phyloP scores from a whole-genome alignment of 2,888 invertebrate species.

The Clepsis dumicolana region DNA sequence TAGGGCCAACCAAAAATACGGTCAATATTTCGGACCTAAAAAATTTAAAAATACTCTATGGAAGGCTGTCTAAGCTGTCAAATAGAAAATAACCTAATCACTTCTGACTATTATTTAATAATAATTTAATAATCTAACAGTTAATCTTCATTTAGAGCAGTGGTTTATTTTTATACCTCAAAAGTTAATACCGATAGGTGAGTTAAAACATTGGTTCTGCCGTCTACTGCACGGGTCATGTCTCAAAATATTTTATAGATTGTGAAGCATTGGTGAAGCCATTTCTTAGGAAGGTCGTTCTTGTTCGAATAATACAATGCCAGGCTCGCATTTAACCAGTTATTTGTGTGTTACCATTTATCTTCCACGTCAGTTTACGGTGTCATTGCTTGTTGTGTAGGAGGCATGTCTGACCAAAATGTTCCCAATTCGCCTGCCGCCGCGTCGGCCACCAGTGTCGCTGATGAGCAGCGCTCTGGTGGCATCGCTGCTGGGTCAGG shows the following conservation, averaged over 20 bases:
- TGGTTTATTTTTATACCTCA: slow-evolving; percentile 25
- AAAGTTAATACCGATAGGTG: slow-evolving; percentile 18
- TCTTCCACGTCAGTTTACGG: neutral
- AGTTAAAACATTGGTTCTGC: neutral
- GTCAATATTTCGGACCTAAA: neutral
- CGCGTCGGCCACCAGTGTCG: slow-evolving; percentile 62
- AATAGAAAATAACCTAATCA: slow-evolving; percentile 41
- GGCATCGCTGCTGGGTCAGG: slow-evolving; percentile 56
- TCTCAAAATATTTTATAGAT: slow-evolving; percentile 29
- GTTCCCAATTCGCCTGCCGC: slow-evolving; percentile 63
- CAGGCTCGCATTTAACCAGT: neutral
- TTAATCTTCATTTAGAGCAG: slow-evolving; percentile 26
- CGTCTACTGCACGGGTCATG: slow-evolving; percentile 10
- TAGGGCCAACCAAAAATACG: neutral
- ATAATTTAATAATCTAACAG: slow-evolving; percentile 31
- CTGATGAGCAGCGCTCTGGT: slow-evolving; percentile 67
- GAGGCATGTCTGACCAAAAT: slow-evolving; percentile 69
- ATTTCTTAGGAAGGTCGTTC: neutral
- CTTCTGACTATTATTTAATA: slow-evolving; percentile 37
- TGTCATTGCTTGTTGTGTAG: slow-evolving; percentile 44
- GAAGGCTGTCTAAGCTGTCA: no score
- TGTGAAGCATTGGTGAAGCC: neutral
- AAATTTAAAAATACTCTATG: no score
- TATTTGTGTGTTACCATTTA: neutral
- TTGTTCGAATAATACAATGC: slow-evolving; percentile 13